These are phyloP conservation scores for Yponomeuta sedellus DNA, from an alignment of 2,888 invertebrate genomes.

Conservation along the genomic window DNA sequence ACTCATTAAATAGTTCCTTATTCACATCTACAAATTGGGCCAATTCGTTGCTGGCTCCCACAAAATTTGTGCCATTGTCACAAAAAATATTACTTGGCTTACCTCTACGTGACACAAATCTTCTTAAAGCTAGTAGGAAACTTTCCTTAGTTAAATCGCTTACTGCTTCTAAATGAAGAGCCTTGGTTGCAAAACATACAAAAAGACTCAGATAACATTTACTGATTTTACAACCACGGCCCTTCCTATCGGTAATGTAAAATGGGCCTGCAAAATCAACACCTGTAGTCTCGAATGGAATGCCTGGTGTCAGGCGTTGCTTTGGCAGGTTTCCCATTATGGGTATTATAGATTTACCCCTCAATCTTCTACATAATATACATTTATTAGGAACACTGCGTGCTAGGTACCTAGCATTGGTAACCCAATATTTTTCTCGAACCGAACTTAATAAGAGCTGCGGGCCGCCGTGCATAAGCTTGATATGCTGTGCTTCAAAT, in stretches of 20 bases:
- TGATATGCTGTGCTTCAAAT: constrained; percentile 4
- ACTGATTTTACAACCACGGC: constrained; percentile 11
- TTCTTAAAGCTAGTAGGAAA: constrained; percentile 27
- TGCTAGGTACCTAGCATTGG: constrained; percentile 11
- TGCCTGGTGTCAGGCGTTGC: background rate
- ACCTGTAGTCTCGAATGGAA: constrained; percentile 1
- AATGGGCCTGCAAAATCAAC: constrained; percentile 20
- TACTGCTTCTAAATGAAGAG: constrained; percentile 29
- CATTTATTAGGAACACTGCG: background rate
- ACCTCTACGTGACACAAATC: constrained; percentile 22
- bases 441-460: constrained; percentile 7
- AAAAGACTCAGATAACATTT: constrained; percentile 21
- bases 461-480: constrained; percentile 11
- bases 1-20: background rate
- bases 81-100: constrained; percentile 19
- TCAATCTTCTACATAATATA: constrained; percentile 1
- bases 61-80: constrained; percentile 21
- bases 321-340: constrained; percentile 12
- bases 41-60: constrained; percentile 6
- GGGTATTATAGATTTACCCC: background rate
- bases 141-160: constrained; percentile 27
- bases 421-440: constrained; percentile 11
- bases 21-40: background rate
- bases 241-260: constrained; percentile 14
- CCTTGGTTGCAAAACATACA: constrained; percentile 22